Percentiles rank a stretch among this genome's conserved stretches.
These are phyloP conservation scores for Corbicula japonica DNA, from an alignment of 2,888 invertebrate species.

Conservation along the genomic window DNA sequence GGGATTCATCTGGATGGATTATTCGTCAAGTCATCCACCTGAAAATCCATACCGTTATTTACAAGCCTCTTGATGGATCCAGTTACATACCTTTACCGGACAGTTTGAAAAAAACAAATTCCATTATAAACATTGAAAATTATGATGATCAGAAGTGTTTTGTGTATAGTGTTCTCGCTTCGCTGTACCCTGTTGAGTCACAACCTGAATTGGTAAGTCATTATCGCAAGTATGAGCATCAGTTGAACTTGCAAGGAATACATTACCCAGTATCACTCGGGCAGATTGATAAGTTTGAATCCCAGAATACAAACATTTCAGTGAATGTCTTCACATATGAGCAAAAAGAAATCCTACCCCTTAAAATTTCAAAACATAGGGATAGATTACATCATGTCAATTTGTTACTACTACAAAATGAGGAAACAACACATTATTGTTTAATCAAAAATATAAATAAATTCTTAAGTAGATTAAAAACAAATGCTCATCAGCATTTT, in stretches of 20 bases:
- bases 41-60: constrained; percentile 28
- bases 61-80: neutral
- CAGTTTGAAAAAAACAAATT: neutral
- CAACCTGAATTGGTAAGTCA: too few species aligned
- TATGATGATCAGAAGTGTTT: constrained; percentile 5
- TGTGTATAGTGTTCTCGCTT: too few species aligned
- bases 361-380: constrained; percentile 22
- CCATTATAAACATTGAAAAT: constrained; percentile 1
- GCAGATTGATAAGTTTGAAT: too few species aligned
- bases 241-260: too few species aligned
- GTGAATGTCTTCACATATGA: constrained; percentile 23
- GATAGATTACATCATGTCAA: constrained; percentile 17
- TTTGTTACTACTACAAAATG: constrained; percentile 4
- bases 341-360: constrained; percentile 15
- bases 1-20: constrained; percentile 42
- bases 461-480: constrained; percentile 17
- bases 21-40: constrained; percentile 32
- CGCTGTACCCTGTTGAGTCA: too few species aligned
- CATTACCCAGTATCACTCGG: too few species aligned
- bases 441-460: constrained; percentile 17
- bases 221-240: too few species aligned
- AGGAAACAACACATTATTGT: constrained; percentile 17
- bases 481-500: neutral
- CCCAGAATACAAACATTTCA: constrained; percentile 16
- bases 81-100: too few species aligned